These are phyloP conservation scores for Wasmannia auropunctata DNA, from an alignment of 1,140 invertebrate genomes.

Conservation along the genomic window DNA sequence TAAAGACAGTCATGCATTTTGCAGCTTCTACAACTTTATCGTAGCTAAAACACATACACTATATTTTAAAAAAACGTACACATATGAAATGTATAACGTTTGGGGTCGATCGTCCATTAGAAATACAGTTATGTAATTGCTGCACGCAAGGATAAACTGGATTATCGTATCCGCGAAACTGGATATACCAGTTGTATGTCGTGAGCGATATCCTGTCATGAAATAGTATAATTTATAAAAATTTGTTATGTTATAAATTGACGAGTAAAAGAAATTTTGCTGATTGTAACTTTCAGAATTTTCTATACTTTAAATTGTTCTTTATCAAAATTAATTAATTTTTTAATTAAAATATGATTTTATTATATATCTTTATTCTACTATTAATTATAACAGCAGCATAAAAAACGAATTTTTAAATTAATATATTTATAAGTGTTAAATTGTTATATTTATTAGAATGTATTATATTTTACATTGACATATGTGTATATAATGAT, in stretches of 20 bases:
- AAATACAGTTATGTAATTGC: slow-evolving; percentile 39
- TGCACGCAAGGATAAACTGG: slow-evolving; percentile 9
- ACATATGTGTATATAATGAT: too few relatives aligned
- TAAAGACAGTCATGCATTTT: not conserved
- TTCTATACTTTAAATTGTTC: not conserved
- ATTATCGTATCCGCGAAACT: slow-evolving; percentile 23
- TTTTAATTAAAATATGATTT: not conserved
- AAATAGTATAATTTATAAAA: slow-evolving; percentile 1
- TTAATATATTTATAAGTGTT: not conserved
- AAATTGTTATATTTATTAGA: too few relatives aligned
- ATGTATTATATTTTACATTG: too few relatives aligned
- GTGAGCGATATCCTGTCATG: not conserved
- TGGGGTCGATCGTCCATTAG: slow-evolving; percentile 1
- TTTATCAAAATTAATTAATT: not conserved
- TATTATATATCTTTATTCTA: not conserved
- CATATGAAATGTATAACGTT: not conserved
- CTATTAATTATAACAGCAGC: not conserved
- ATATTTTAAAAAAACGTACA: not conserved
- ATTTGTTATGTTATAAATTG: not conserved
- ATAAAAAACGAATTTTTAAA: not conserved
- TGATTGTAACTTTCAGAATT: not conserved
- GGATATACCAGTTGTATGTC: slow-evolving; percentile 25
- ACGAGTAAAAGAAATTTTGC: not conserved
- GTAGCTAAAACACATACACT: not conserved
- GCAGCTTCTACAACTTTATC: not conserved